Evolutionary conservation across 2,888 invertebrate genomes (phyloP).

Genomic region (Heliconius aoede): DNA sequence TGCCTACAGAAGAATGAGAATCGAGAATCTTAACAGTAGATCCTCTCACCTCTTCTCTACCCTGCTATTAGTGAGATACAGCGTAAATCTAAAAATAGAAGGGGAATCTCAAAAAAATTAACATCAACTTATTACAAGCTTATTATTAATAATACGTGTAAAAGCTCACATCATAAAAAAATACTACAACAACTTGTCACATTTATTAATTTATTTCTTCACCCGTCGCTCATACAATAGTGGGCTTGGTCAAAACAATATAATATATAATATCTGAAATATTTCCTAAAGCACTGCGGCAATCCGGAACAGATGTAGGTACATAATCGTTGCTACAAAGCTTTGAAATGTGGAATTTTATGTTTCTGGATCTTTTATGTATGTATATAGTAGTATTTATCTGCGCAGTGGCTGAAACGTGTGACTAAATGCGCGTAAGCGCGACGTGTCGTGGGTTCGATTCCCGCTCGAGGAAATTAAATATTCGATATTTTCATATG

Average conservation of each 20-base stretch:
- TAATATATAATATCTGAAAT: slow-evolving; percentile 9
- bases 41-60: background rate
- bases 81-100: background rate
- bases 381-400: background rate
- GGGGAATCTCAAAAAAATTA: background rate
- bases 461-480: background rate
- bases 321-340: background rate
- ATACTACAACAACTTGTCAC: slow-evolving; percentile 1
- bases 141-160: background rate
- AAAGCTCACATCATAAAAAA: background rate
- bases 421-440: no score
- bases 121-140: background rate
- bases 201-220: background rate
- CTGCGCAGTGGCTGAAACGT: no score
- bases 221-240: background rate
- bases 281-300: slow-evolving; percentile 23
- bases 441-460: background rate
- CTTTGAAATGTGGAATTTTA: background rate
- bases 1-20: background rate
- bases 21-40: background rate
- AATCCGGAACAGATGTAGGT: slow-evolving; percentile 15
- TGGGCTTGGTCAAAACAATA: slow-evolving; percentile 15
- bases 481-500: no score
- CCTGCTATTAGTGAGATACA: background rate
- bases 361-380: background rate